These are phyloP conservation scores for Dicerorhinus sumatrensis DNA, from an alignment of 2,113 vertebrate species.

Conservation along the genomic window DNA sequence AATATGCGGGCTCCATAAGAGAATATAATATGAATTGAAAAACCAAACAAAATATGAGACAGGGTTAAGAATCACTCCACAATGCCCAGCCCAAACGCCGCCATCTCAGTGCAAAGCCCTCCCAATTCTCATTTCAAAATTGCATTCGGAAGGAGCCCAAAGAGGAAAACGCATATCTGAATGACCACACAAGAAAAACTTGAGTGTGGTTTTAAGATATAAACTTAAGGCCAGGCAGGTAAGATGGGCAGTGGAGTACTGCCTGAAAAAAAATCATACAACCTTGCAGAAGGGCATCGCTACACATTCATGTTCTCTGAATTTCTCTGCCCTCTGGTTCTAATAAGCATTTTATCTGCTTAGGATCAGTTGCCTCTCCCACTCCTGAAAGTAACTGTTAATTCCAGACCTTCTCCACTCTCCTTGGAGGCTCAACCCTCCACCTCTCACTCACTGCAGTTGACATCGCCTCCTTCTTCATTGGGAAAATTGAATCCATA, in stretches of 20 bases:
- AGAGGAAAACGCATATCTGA: not conserved
- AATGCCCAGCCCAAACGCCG: not conserved
- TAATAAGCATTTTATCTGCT: not conserved
- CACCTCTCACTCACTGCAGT: not conserved
- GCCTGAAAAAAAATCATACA: not conserved
- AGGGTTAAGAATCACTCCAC: not conserved
- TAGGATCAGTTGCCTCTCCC: not conserved
- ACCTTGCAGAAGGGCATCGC: not conserved
- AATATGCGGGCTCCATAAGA: not conserved
- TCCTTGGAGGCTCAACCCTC: not conserved
- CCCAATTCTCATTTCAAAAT: not conserved
- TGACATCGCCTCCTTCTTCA: not conserved
- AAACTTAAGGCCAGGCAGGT: too few species aligned
- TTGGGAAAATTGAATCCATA: not conserved
- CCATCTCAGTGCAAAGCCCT: not conserved
- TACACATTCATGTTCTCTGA: not conserved
- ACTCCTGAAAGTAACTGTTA: not conserved
- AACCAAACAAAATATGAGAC: not conserved
- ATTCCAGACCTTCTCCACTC: not conserved
- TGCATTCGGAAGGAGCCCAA: conserved; percentile 6
- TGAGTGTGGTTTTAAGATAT: not conserved
- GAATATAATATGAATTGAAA: not conserved
- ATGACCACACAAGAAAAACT: not conserved
- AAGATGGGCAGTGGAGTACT: not conserved
- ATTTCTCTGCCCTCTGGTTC: not conserved